Evolutionary conservation across 2,113 vertebrate genomes (phyloP).

Genomic region (Lanius collurio): DNA sequence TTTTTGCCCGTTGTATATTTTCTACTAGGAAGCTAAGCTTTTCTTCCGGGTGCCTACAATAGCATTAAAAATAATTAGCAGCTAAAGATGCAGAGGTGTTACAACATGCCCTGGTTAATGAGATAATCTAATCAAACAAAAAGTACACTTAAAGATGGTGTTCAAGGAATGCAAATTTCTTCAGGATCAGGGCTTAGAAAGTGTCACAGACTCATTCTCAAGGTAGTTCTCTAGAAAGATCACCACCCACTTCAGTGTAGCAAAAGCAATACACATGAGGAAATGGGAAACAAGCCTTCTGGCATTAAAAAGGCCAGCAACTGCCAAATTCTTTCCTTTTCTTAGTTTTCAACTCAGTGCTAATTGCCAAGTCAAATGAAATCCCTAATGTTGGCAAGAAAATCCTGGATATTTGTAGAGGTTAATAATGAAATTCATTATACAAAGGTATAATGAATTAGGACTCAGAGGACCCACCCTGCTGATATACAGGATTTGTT

Average conservation of each 20-base stretch:
- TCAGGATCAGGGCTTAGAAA: background rate
- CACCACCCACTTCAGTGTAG: background rate
- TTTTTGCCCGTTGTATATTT: background rate
- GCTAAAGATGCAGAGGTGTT: background rate
- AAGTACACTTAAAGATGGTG: background rate
- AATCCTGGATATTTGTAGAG: background rate
- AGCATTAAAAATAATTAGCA: background rate
- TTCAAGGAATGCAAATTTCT: background rate
- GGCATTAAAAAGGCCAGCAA: background rate
- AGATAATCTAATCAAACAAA: background rate
- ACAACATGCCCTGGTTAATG: background rate
- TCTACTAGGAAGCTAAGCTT: background rate
- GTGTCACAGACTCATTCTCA: background rate
- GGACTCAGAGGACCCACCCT: background rate
- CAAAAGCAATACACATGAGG: background rate
- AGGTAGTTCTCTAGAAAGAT: background rate
- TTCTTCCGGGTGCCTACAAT: background rate
- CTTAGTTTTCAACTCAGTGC: background rate
- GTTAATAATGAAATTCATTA: background rate
- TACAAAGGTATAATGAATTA: background rate
- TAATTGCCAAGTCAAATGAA: background rate
- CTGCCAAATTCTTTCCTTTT: background rate
- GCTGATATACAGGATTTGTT: background rate
- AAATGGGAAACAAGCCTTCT: background rate
- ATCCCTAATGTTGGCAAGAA: background rate